Evolutionary conservation across 2,888 invertebrate genomes (phyloP), one percentile per base, ranked within the genome.

Genomic region (Heliconius erato): DNA sequence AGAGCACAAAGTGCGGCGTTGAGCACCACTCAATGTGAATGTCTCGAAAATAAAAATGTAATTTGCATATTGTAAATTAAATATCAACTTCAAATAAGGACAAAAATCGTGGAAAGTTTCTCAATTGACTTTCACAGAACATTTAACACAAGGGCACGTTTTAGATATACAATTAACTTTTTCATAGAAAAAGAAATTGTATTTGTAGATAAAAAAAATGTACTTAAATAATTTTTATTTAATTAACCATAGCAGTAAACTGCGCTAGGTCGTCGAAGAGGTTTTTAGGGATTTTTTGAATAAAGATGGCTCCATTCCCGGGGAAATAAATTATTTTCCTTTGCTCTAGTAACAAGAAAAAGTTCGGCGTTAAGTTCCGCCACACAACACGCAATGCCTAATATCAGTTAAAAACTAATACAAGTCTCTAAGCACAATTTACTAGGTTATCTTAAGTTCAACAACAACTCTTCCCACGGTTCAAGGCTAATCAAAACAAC

Each of bases 401-500:
- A 71, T 11, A 16, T 63, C 14, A n/a, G 3, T 63, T 63, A 76
- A 40, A 59, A 40, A 59, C 14, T n/a, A 63, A 63, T 26, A n/a
- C 16, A 59, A 6, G n/a, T 35, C 59, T 63, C 59, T 35, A 9
- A 14, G 16, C 63, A 23, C 59, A 9, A n/a, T 76, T n/a, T 26
- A 35, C 6, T 76, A 63, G 76, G 59, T 63, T 76, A 76, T 76
- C 35, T n/a, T 23, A 26, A 26, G 59, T 67, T 78, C 44, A 11
- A 49, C 44, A 32, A 76, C n/a, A 68, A 23, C 26, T 78, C 49
- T 68, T 78, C 78, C 78, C 78, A 78, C 78, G 78, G 67, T 68
- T 68, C 78, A 68, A 78, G 78, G 78, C 67, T 78, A 76, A 76
- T 76, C 76, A 63, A 76, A 49, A 76, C n/a, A 63, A 63, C 76